These are phyloP conservation scores for Pagetopsis macropterus DNA, from an alignment of 2,797 vertebrate species.

Conservation along the genomic window DNA sequence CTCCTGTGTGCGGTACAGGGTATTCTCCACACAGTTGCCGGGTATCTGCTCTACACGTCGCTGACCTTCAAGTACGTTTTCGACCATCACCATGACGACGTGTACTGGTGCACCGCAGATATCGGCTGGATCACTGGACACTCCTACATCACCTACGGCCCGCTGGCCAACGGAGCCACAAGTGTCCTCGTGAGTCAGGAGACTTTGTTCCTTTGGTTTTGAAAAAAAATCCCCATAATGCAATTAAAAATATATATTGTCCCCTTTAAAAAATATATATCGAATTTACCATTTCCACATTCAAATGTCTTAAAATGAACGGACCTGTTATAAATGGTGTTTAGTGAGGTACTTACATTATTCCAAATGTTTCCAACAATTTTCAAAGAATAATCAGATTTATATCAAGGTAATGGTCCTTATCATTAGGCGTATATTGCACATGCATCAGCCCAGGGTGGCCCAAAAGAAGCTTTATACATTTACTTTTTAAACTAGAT, in stretches of 20 bases:
- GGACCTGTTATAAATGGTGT: too few relatives aligned
- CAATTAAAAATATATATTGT: not conserved
- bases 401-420: too few relatives aligned
- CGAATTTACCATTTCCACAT: too few relatives aligned
- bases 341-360: too few relatives aligned
- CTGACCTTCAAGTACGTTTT: constrained; percentile 86
- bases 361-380: too few relatives aligned
- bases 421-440: too few relatives aligned
- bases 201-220: not conserved
- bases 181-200: constrained; percentile 79
- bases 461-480: too few relatives aligned
- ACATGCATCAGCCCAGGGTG: too few relatives aligned
- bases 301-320: too few relatives aligned
- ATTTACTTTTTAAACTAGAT: too few relatives aligned
- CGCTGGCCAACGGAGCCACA: constrained; percentile 84
- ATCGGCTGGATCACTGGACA: constrained; percentile 89
- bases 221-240: not conserved
- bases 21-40: constrained; percentile 83
- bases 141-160: constrained; percentile 86
- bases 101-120: constrained; percentile 88
- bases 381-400: too few relatives aligned
- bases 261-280: too few relatives aligned
- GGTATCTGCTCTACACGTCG: constrained; percentile 85
- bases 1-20: constrained; percentile 68
- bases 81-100: constrained; percentile 81